Percentiles rank a stretch among this genome's conserved stretches.
Evolutionary conservation across 2,888 invertebrate species (phyloP).

Genomic region (Nomada ferruginata): DNA sequence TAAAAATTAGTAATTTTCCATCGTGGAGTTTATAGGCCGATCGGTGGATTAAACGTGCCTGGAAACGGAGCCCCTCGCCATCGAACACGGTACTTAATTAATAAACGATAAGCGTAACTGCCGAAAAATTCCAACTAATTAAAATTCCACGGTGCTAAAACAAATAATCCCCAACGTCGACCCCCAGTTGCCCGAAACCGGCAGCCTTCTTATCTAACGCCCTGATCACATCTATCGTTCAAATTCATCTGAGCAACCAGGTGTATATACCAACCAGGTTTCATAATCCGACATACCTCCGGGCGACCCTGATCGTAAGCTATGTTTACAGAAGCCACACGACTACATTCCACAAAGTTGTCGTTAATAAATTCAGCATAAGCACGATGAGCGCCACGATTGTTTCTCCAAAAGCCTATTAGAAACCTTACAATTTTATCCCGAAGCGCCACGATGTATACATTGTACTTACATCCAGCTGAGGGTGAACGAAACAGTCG

Average conservation of each 20-base stretch:
- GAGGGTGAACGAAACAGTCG: constrained; percentile 30
- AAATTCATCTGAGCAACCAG: constrained; percentile 23
- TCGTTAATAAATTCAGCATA: constrained; percentile 36
- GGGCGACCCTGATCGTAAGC: background rate
- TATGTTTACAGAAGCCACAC: constrained; percentile 43
- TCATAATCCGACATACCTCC: constrained; percentile 30
- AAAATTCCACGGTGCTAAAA: constrained; percentile 4
- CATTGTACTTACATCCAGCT: background rate
- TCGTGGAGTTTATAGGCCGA: too few relatives aligned
- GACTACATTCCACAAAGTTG: constrained; percentile 36
- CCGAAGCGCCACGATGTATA: too few relatives aligned
- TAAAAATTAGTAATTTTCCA: too few relatives aligned
- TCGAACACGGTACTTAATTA: background rate
- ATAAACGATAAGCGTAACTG: background rate
- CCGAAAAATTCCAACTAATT: background rate
- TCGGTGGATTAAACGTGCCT: too few relatives aligned
- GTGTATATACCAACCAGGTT: constrained; percentile 10
- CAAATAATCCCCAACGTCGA: background rate
- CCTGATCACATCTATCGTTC: constrained; percentile 30
- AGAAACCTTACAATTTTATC: background rate
- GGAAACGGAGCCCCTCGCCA: background rate
- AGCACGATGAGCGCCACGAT: constrained; percentile 1
- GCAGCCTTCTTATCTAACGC: constrained; percentile 7
- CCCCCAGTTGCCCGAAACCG: background rate
- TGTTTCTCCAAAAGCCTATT: constrained; percentile 7